Base-by-base conservation (phyloP, 2,888 invertebrate genomes). In the Dione vanillae region DNA sequence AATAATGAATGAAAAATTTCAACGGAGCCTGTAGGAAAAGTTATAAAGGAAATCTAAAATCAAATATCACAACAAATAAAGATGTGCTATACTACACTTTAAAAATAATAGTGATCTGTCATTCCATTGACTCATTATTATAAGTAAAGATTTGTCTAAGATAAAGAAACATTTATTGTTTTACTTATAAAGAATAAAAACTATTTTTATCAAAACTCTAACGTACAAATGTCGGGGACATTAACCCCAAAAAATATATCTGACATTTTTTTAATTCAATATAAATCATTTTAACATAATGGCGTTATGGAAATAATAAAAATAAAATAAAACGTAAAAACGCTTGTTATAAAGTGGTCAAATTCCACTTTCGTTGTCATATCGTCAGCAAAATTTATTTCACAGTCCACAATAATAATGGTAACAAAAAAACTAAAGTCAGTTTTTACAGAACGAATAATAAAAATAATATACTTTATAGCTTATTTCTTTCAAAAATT, bases 401-500 rank as follows among this genome's bases (percentile, higher is more conserved):
- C 35, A 49, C 35, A 19, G 47, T 37, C 37, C 49, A 49, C 64
- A 37, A 37, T 66, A 43, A 69, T 69, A 65, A 47, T 58, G 72
- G 74, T 75, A 69, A 65, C 64, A 54, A 27, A 27, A 27, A 27
- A 27, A 27, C 27, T 3, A 27, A 27, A 27, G 5, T 2, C 27
- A 27, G 27, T 5, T 27, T 27, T 27, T 27, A 27, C 5, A 27
- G 27, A n/a, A n/a, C n/a, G n/a, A n/a, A n/a, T 27, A 27, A 27
- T 59, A 65, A 58, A 59, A 76, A 72, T 67, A 37, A 70, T 67
- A 70, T 61, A 64, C 54, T 45, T 62, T 37, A 71, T 65, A 72
- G 64, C 43, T 81, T 77, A 82, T 81, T 74, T 68, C 59, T 69
- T 62, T 75, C 74, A 76, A 82, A 27, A 78, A 80, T 81, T 76